Evolutionary conservation across 2,797 vertebrate genomes (phyloP).

Genomic region (Geotrypetes seraphini): DNA sequence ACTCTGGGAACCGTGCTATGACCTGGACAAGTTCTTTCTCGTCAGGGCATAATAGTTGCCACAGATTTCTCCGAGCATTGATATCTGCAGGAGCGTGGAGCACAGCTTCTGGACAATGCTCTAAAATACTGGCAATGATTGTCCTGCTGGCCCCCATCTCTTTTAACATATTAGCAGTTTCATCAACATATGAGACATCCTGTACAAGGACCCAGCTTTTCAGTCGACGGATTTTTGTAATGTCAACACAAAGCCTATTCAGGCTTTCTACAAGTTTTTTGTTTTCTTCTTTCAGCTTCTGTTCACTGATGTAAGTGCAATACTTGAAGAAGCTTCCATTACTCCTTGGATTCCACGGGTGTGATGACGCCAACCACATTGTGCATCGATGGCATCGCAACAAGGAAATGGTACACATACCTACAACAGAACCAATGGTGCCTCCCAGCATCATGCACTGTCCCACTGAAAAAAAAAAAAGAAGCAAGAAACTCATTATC

Average conservation of each 20-base stretch:
- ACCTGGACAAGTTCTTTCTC: constrained; percentile 66
- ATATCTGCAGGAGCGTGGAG: constrained; percentile 67
- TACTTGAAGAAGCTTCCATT: not conserved
- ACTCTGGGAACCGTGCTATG: constrained; percentile 82
- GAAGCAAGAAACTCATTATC: no score
- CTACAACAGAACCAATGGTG: no score
- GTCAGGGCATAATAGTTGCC: constrained; percentile 72
- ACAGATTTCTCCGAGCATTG: constrained; percentile 63
- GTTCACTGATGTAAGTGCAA: constrained; percentile 11
- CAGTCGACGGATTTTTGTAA: constrained; percentile 71
- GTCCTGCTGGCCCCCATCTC: constrained; percentile 64
- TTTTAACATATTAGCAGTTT: constrained; percentile 61
- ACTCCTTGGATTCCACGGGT: not conserved
- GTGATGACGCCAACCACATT: not conserved
- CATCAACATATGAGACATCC: constrained; percentile 63
- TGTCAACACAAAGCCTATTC: constrained; percentile 65
- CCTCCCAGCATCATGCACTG: no score
- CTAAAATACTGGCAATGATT: constrained; percentile 63
- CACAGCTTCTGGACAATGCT: constrained; percentile 76
- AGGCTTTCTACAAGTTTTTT: constrained; percentile 61
- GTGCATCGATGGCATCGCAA: constrained; percentile 7
- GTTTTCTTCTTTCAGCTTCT: constrained; percentile 58
- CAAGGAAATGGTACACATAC: no score
- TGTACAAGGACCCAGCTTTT: constrained; percentile 80
- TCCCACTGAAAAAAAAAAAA: no score